These are phyloP conservation scores for Staurois parvus DNA, from an alignment of 2,797 vertebrate genomes.

Conservation along the genomic window DNA sequence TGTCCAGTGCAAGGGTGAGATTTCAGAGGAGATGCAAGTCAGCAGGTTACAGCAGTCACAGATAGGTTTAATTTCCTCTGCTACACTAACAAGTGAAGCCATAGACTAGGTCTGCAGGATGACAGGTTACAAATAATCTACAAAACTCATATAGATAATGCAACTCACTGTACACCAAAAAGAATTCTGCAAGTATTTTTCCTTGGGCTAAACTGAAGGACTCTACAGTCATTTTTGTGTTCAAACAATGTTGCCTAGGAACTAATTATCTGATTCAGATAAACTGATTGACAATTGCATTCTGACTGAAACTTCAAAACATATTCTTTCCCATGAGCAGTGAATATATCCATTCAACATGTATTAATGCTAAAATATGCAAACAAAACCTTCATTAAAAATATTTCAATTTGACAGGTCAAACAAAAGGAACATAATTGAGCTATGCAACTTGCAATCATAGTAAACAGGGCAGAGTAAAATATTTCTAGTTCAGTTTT, in stretches of 20 bases:
- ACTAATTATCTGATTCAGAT: conserved; percentile 41
- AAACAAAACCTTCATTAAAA: conserved; percentile 21
- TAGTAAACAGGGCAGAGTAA: not conserved
- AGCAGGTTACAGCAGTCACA: too few species aligned
- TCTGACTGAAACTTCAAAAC: not conserved
- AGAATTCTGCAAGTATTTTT: not conserved
- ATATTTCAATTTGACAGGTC: conserved; percentile 20
- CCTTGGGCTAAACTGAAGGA: conserved; percentile 10
- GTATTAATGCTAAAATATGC: conserved; percentile 33
- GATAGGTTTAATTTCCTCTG: too few species aligned
- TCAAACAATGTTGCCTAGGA: conserved; percentile 36
- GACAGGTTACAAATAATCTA: not conserved
- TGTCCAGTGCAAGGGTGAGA: too few species aligned
- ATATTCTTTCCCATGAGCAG: not conserved
- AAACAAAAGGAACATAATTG: conserved; percentile 5
- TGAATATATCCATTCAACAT: not conserved
- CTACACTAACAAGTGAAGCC: not conserved
- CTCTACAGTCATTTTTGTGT: conserved; percentile 30
- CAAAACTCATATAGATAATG: not conserved
- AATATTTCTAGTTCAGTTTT: too few species aligned
- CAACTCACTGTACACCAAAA: not conserved
- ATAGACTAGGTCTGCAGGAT: not conserved
- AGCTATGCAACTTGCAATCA: not conserved
- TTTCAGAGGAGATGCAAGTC: too few species aligned
- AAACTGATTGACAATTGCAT: conserved; percentile 21